These are phyloP conservation scores for Cranoglanis bouderius DNA, from an alignment of 2,113 vertebrate species.

Conservation along the genomic window DNA sequence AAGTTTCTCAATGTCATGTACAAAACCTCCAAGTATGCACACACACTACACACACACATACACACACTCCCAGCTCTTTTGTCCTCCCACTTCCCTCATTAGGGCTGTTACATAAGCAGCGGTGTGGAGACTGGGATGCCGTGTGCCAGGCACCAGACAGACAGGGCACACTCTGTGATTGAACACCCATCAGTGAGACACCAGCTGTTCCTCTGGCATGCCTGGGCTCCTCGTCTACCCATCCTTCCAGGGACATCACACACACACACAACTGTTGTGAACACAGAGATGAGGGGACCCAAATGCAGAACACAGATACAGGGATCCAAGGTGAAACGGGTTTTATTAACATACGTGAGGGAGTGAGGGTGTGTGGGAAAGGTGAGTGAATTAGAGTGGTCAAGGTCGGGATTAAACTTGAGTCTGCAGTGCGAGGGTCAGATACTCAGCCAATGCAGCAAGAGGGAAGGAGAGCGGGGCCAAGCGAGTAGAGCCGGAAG, in stretches of 20 bases:
- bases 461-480: too few relatives aligned
- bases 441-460: too few relatives aligned
- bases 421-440: too few relatives aligned
- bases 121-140: slow-evolving; percentile 25
- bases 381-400: too few relatives aligned
- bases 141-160: slow-evolving; percentile 47
- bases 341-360: too few relatives aligned
- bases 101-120: slow-evolving; percentile 59
- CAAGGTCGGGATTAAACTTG: too few relatives aligned
- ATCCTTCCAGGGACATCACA: not conserved
- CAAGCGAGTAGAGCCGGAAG: too few relatives aligned
- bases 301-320: too few relatives aligned
- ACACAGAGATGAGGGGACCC: too few relatives aligned
- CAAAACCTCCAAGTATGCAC: not conserved
- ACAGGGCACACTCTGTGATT: slow-evolving; percentile 65
- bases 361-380: too few relatives aligned
- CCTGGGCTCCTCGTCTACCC: slow-evolving; percentile 9
- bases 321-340: too few relatives aligned
- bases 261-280: too few relatives aligned
- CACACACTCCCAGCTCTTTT: slow-evolving; percentile 20
- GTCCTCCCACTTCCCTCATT: slow-evolving; percentile 41
- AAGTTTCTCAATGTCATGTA: not conserved
- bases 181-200: slow-evolving; percentile 64
- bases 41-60: slow-evolving; percentile 24
- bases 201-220: slow-evolving; percentile 63